Conservation (phyloP, 2,113 vertebrate genomes). For the Callaeas wilsoni region DNA sequence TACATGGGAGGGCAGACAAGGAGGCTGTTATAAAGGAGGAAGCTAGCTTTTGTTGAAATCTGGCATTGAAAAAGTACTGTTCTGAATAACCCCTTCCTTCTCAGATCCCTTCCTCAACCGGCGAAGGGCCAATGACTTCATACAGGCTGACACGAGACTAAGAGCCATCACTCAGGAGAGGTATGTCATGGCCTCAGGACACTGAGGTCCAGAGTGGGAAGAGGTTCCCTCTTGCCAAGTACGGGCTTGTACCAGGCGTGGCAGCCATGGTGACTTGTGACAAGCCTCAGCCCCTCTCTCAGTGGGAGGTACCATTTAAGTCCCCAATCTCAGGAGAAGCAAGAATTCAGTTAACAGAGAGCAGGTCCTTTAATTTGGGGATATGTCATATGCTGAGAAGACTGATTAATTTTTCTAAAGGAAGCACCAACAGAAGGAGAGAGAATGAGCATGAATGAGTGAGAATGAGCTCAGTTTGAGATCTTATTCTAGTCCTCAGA, state of each 20-base stretch:
- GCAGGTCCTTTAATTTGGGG: background rate
- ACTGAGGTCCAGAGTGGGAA: background rate
- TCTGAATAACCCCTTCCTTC: constrained; percentile 8
- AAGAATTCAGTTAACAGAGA: background rate
- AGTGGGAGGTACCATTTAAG: background rate
- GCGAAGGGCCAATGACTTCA: constrained; percentile 71
- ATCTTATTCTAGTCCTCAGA: background rate
- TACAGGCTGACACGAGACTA: constrained; percentile 49
- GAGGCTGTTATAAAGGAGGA: background rate
- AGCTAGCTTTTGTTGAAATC: background rate
- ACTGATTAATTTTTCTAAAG: background rate
- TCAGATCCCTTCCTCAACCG: constrained; percentile 73
- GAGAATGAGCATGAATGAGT: background rate
- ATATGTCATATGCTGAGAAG: background rate
- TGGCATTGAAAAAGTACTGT: background rate
- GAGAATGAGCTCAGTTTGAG: background rate
- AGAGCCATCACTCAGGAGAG: constrained; percentile 61
- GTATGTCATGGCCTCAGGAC: constrained; percentile 27
- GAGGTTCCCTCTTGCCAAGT: background rate
- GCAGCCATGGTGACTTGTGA: background rate
- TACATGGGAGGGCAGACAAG: background rate
- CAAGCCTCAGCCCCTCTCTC: background rate
- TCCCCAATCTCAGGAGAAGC: background rate
- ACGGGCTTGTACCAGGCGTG: background rate
- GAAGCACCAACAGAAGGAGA: background rate